Base-by-base conservation (phyloP, 1,140 invertebrate genomes). In the Hormaphis cornu region DNA sequence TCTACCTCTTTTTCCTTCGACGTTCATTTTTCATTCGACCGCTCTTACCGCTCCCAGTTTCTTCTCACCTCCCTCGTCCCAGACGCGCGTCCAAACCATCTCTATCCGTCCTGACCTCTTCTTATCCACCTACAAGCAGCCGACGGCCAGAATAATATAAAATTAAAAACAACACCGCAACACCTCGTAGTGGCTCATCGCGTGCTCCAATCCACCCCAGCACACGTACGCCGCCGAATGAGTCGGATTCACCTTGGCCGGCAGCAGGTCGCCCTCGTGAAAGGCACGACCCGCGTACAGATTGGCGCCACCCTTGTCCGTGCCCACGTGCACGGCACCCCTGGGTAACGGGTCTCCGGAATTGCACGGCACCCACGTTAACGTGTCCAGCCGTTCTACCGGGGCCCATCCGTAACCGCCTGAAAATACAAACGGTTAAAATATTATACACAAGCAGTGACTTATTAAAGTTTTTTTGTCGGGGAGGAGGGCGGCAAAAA, bases 211-310 rank as follows among this genome's bases (percentile, higher is more conserved):
- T 8, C 87, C 87, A 7, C 77, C 80, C 72, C 82, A 83, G 8
- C 82, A 76, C n/a, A 89, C 79, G 73, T 87, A 90, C 53, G 84
- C 85, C 0, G 81, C 79, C 33, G 82, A 79, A 74, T 83, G 85
- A 1, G 77, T 78, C 1, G 88, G 87, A 28, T 88, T 85, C 6
- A 90, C 81, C 79, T 91, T 91, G 0, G 87, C 88, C 14, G 89
- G 89, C 12, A 90, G 72, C 74, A 88, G 79, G 74, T 90, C 87
- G 2, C 86, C 87, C 66, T 85, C 81, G 75, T 90, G 85, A 48
- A 78, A 84, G 1, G 86, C 86, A 61, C 89, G 81, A 2, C 89
- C 89, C 5, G 90, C 85, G 74, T 83, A 91, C 59, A 92, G 87
- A 40, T 82, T 78, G 1, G 81, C 80, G n/a, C 87, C 87, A 74